phyloP scores from a whole-genome alignment of 1,140 invertebrate species.

The Apocrypta bakeri region DNA sequence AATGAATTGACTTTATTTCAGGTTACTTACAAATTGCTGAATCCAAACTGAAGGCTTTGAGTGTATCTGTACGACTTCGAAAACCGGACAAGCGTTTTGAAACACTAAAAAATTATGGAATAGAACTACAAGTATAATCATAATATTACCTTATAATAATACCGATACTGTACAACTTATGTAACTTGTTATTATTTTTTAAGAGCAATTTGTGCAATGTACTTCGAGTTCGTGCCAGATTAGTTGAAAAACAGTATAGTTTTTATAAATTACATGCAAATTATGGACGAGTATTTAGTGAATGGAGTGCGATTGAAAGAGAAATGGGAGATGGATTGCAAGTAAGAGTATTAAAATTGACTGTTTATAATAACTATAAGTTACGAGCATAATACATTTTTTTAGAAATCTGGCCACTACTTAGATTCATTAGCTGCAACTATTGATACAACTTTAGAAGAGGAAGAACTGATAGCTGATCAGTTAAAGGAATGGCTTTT shows the following conservation, averaged over 20 bases:
- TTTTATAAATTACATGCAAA: conserved; percentile 88
- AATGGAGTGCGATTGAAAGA: conserved; percentile 90
- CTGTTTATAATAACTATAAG: conserved; percentile 21
- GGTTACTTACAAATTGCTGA: conserved; percentile 83
- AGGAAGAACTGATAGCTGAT: conserved; percentile 88
- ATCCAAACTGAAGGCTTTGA: conserved; percentile 84
- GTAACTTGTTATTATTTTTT: conserved; percentile 49
- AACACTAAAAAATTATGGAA: conserved; percentile 84
- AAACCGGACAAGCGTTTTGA: conserved; percentile 85
- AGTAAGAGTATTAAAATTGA: conserved; percentile 63
- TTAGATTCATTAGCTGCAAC: conserved; percentile 86
- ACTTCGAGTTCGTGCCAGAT: conserved; percentile 77
- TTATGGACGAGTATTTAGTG: conserved; percentile 88
- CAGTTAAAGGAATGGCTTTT: conserved; percentile 90
- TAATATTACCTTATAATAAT: not conserved
- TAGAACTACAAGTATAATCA: conserved; percentile 80
- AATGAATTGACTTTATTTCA: conserved; percentile 55
- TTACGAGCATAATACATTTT: conserved; percentile 47
- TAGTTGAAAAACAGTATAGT: conserved; percentile 85
- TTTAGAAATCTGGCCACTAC: conserved; percentile 79
- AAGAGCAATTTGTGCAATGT: conserved; percentile 74
- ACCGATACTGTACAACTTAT: not conserved
- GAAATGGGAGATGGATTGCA: conserved; percentile 88
- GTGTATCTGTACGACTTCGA: conserved; percentile 83
- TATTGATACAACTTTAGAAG: conserved; percentile 85